Base-by-base conservation (phyloP, 2,888 invertebrate genomes). In the Ptycholaimellus sp. region DNA sequence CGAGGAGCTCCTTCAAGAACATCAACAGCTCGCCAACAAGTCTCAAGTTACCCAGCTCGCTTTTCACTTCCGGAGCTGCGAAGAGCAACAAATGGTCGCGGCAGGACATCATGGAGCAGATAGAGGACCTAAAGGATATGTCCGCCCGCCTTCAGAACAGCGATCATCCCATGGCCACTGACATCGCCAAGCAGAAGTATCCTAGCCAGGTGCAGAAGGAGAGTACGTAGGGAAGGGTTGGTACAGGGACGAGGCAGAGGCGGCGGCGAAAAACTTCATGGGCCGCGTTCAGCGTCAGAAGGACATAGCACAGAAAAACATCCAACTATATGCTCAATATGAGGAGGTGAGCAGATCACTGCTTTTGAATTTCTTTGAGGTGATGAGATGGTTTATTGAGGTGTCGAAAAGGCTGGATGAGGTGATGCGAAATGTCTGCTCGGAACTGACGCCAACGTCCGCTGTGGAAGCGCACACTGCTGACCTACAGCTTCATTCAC, bases 241-340 rank as follows among this genome's bases (percentile, higher is more conserved):
- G n/a, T n/a, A n/a, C n/a, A n/a, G n/a, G n/a, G n/a, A n/a, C n/a
- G n/a, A n/a, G n/a, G n/a, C n/a, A n/a, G n/a, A n/a, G n/a, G n/a
- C n/a, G n/a, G n/a, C n/a, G n/a, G n/a, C n/a, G n/a, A 68, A 74
- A 39, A 74, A 73, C 50, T 77, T 76, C 54, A 75, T 76, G 1
- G 69, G 70, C 22, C 64, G 77, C 13, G 62, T 77, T 38, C 76
- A 77, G 52, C 66, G 73, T 29, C 61, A 78, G 29, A 64, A 75
- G 40, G 76, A 74, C 53, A 67, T 76, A 31, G 61, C 77, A 27
- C 73, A 74, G 43, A 74, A 73, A 13, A 75, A 76, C 11, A 64
- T 73, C 47, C 61, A 74, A 47, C 77, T 77, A 60, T 76, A 74
- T 56, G 68, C 75, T 21, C 64, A 76, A 31, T 72, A 75, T 30